Evolutionary conservation across 2,888 invertebrate genomes (phyloP).

Genomic region (Galeopsomyia nigrocyanea): DNA sequence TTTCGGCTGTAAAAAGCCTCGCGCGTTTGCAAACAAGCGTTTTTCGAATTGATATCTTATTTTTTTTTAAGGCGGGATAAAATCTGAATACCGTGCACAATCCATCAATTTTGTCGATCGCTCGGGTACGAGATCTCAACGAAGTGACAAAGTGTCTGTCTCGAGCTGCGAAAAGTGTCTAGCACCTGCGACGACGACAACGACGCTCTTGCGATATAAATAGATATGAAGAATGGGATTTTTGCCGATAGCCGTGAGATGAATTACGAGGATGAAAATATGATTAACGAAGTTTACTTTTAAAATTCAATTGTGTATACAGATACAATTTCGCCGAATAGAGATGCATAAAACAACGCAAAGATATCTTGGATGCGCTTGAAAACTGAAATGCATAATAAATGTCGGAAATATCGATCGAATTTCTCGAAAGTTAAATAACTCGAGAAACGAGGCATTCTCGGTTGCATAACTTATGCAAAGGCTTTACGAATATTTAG

Average conservation of each 20-base stretch:
- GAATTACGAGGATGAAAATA: neutral
- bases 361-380: neutral
- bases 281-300: conserved; percentile 1
- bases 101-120: conserved; percentile 38
- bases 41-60: too few species aligned
- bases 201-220: conserved; percentile 48
- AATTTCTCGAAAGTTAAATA: too few species aligned
- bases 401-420: too few species aligned
- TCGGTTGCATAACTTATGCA: conserved; percentile 3
- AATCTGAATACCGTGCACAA: neutral
- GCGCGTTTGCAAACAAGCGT: neutral
- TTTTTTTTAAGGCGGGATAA: too few species aligned
- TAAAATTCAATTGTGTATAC: conserved; percentile 1
- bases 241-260: neutral
- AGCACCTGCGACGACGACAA: conserved; percentile 11
- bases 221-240: conserved; percentile 48
- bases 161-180: conserved; percentile 6
- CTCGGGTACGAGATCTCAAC: conserved; percentile 9
- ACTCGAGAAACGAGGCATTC: too few species aligned
- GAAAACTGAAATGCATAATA: too few species aligned
- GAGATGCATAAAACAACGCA: neutral
- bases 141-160: conserved; percentile 22
- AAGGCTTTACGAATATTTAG: too few species aligned
- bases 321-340: neutral
- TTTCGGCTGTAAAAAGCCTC: conserved; percentile 5